Base-by-base conservation (phyloP, 2,888 invertebrate genomes). In the Lamellibrachia satsuma region DNA sequence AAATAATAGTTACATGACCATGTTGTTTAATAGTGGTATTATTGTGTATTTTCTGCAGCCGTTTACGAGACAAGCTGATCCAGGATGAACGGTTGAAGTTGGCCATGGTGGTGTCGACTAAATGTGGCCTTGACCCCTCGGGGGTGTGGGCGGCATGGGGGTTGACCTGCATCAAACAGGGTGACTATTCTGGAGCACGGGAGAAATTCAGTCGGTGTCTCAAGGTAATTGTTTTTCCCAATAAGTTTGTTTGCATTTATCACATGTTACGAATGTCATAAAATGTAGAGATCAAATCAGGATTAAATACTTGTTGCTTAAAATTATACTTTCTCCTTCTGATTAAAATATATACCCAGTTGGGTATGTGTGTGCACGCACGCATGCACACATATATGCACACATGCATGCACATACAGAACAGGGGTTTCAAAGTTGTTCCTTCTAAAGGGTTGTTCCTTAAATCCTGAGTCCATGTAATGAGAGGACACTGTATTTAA, bases 61-160 rank as follows among this genome's bases (percentile, higher is more conserved):
- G 98, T 91, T 96, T 99, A 6, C 97, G 98, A 52, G 98, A 98
- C 95, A 97, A 97, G 75, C 95, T 98, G 91, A 97, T 98, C n/a
- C 98, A 98, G 96, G 97, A 98, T 0, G 98, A 99, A 95, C 97
- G 98, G 95, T 98, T 98, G 98, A 97, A 98, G 93, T 96, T 98
- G 90, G 99, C 97, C 6, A 95, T 97, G 95, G 97, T 97, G 94
- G 98, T 99, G 91, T 98, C 98, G 2, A 98, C 98, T 0, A 99
- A 99, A 97, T 98, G 98, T 93, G 98, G 98, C 0, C 97, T 98
- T 39, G 98, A 98, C 39, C 97, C 97, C 8, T 97, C 97, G 90
- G 97, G 98, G 90, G 98, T 99, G 0, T 98, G 98, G 97, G 98
- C 98, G 0, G 98, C 98, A 0, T 98, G 98, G 98, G 99, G 98